Conservation (phyloP, 64 coral and sea anemone species). For the Pocillopora damicornis region DNA sequence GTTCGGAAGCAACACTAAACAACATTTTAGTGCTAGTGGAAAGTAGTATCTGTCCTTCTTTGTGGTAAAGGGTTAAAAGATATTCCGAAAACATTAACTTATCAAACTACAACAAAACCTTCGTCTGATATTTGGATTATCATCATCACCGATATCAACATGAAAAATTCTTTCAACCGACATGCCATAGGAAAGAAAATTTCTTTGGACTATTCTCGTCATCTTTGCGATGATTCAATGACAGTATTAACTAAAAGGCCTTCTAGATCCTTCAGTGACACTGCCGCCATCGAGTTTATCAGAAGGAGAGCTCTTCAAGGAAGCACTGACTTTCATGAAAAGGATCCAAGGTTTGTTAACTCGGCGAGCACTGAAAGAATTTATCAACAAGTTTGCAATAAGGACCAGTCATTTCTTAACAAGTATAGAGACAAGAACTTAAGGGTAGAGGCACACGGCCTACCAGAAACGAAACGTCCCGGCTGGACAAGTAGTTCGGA, state of each 20-base stretch:
- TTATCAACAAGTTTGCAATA: neutral
- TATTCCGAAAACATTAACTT: too few species aligned
- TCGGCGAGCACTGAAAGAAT: neutral
- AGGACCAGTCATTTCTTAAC: conserved; percentile 6
- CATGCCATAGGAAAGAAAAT: neutral
- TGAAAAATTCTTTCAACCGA: neutral
- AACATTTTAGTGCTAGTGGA: too few species aligned
- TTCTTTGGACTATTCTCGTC: conserved; percentile 32
- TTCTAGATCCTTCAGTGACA: conserved; percentile 20
- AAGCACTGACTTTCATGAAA: neutral
- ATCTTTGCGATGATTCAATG: neutral
- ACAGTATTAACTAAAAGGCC: neutral
- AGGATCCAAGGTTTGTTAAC: too few species aligned
- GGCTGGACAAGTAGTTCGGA: neutral
- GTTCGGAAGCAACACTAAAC: too few species aligned
- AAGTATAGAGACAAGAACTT: neutral
- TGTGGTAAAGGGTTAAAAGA: too few species aligned
- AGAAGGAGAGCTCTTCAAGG: neutral
- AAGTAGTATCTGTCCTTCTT: too few species aligned
- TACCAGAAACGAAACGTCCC: neutral
- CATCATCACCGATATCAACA: neutral
- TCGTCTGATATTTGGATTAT: neutral
- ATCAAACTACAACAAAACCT: too few species aligned
- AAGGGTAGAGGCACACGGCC: neutral
- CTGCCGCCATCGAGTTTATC: neutral